phyloP scores from a whole-genome alignment of 2,797 vertebrate genomes.

The Hyperoplus immaculatus region DNA sequence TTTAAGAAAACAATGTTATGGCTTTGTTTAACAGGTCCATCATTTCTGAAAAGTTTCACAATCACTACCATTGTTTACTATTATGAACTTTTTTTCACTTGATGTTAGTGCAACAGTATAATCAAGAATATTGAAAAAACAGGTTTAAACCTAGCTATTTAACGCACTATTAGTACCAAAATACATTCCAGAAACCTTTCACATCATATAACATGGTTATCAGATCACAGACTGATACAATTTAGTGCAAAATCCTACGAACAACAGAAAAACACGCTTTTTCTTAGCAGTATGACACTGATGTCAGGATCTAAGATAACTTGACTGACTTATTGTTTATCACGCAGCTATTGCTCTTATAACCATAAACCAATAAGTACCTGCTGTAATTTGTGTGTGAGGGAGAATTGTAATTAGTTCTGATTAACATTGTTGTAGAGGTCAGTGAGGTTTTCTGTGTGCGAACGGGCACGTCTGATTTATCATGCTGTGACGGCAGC shows the following conservation, averaged over 20 bases:
- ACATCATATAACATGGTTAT: neutral
- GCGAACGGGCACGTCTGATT: conserved; percentile 26
- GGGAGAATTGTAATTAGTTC: conserved; percentile 36
- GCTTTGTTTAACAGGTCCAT: neutral
- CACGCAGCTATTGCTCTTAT: conserved; percentile 34
- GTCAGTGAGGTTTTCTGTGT: conserved; percentile 21
- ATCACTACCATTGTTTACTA: neutral
- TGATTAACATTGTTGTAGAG: conserved; percentile 22
- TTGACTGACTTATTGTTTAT: conserved; percentile 16
- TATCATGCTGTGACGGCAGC: conserved; percentile 9
- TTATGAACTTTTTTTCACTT: neutral
- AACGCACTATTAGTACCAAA: neutral
- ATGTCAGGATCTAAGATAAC: conserved; percentile 3
- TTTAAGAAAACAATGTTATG: neutral
- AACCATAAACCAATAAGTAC: conserved; percentile 46
- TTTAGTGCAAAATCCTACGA: too few species aligned
- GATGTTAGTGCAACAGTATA: neutral
- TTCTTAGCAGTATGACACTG: neutral
- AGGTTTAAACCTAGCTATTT: neutral
- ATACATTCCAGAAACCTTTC: neutral
- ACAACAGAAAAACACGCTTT: neutral
- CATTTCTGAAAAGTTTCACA: neutral
- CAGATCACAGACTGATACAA: neutral
- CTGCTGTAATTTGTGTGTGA: conserved; percentile 15
- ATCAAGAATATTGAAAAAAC: neutral